phyloP scores from a whole-genome alignment of 2,797 vertebrate genomes.

The Bradypus variegatus region DNA sequence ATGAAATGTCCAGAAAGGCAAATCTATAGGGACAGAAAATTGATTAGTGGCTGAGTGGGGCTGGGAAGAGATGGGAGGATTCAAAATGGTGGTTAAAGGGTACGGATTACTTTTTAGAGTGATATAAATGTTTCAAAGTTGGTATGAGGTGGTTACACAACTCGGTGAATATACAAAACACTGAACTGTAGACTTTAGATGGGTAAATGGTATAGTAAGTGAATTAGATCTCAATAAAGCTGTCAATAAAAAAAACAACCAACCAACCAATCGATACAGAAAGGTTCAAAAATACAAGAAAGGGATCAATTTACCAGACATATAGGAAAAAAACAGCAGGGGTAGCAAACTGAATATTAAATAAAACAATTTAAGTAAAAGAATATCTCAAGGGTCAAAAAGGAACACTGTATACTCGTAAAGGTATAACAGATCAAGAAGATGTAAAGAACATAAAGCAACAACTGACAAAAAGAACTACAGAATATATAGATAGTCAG shows the following conservation, averaged over 20 bases:
- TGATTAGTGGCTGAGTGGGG: not conserved
- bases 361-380: not conserved
- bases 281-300: not conserved
- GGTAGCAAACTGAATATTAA: not conserved
- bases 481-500: not conserved
- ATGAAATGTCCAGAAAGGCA: not conserved
- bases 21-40: not conserved
- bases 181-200: not conserved
- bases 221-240: not conserved
- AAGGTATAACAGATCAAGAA: not conserved
- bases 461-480: not conserved
- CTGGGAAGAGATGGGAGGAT: too few species aligned
- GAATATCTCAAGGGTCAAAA: not conserved
- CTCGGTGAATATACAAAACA: not conserved
- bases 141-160: not conserved
- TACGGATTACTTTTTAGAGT: not conserved
- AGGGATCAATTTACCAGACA: not conserved
- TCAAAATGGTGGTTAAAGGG: rapidly evolving
- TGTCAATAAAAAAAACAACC: not conserved
- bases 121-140: not conserved
- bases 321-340: not conserved
- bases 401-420: not conserved
- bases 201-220: not conserved
- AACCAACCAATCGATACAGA: not conserved
- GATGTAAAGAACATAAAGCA: not conserved